Percentiles rank a stretch among this genome's conserved stretches.
Conservation (phyloP, 2,888 invertebrate genomes). For the Lymantria monacha region DNA sequence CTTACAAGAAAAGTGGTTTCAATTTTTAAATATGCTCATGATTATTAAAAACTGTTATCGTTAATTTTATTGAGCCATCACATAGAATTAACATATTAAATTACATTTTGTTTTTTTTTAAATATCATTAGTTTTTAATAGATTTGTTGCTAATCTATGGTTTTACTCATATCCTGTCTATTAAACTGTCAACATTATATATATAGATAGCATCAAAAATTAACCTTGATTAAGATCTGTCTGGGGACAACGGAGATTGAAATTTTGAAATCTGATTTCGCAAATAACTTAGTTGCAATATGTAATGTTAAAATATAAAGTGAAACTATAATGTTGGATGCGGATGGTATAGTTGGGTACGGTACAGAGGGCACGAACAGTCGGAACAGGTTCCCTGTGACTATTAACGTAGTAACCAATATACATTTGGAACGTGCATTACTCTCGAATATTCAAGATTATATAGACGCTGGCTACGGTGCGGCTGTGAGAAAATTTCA, state of each 20-base stretch:
- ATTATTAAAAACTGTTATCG: conserved; percentile 46
- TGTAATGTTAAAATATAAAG: conserved; percentile 57
- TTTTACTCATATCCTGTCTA: conserved; percentile 41
- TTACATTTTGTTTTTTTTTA: conserved; percentile 46
- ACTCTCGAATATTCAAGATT: conserved; percentile 56
- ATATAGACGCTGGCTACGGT: conserved; percentile 50
- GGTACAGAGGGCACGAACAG: conserved; percentile 74
- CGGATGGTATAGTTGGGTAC: conserved; percentile 59
- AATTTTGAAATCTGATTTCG: conserved; percentile 8
- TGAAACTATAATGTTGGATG: conserved; percentile 59
- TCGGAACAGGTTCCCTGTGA: conserved; percentile 69
- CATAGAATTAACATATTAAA: conserved; percentile 53
- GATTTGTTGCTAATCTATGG: conserved; percentile 39
- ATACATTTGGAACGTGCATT: conserved; percentile 68
- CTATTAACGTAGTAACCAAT: conserved; percentile 79
- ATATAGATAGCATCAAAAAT: conserved; percentile 37
- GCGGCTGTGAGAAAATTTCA: conserved; percentile 75
- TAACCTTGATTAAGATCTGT: conserved; percentile 36
- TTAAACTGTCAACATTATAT: conserved; percentile 51
- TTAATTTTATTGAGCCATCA: conserved; percentile 61
- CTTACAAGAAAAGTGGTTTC: conserved; percentile 43
- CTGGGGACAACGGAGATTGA: conserved; percentile 19
- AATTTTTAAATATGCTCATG: conserved; percentile 41
- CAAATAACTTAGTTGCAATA: conserved; percentile 40
- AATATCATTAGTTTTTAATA: conserved; percentile 29